Conservation (phyloP, 2,888 invertebrate species). For the Papilio elwesi region DNA sequence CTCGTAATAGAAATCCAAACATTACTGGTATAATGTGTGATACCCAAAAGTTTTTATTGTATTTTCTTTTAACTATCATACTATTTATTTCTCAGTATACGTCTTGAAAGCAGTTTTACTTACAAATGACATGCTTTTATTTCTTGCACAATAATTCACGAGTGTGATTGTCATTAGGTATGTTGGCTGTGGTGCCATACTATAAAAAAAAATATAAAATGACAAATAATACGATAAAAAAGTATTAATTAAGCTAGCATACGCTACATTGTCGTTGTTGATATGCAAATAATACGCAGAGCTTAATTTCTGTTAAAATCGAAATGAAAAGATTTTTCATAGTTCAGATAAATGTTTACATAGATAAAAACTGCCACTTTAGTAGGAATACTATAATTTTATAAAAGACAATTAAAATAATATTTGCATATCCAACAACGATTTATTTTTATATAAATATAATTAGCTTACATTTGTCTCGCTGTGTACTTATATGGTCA, state of each 20-base stretch:
- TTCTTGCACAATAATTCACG: conserved; percentile 62
- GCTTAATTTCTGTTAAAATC: conserved; percentile 4
- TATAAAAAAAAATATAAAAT: conserved; percentile 73
- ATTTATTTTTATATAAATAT: conserved; percentile 65
- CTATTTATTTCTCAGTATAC: too few relatives aligned
- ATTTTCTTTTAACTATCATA: neutral
- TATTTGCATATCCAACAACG: conserved; percentile 56
- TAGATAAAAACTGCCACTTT: conserved; percentile 33
- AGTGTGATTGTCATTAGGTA: conserved; percentile 63
- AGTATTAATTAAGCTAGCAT: conserved; percentile 78
- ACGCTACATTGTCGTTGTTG: conserved; percentile 54
- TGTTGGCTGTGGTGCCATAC: conserved; percentile 80
- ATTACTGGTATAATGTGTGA: too few relatives aligned
- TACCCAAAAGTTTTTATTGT: too few relatives aligned
- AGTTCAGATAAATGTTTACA: neutral
- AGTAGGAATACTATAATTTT: conserved; percentile 23
- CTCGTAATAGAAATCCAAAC: too few relatives aligned
- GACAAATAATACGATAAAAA: conserved; percentile 81
- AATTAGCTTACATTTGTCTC: conserved; percentile 70
- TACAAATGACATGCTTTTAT: conserved; percentile 53
- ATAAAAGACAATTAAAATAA: conserved; percentile 40
- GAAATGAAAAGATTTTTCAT: neutral
- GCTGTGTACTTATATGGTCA: conserved; percentile 65
- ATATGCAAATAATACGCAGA: conserved; percentile 47
- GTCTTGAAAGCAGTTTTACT: conserved; percentile 27